Percentiles rank a stretch among this genome's conserved stretches.
Evolutionary conservation across 1,140 invertebrate genomes (phyloP).

Genomic region (Papilio machaon): DNA sequence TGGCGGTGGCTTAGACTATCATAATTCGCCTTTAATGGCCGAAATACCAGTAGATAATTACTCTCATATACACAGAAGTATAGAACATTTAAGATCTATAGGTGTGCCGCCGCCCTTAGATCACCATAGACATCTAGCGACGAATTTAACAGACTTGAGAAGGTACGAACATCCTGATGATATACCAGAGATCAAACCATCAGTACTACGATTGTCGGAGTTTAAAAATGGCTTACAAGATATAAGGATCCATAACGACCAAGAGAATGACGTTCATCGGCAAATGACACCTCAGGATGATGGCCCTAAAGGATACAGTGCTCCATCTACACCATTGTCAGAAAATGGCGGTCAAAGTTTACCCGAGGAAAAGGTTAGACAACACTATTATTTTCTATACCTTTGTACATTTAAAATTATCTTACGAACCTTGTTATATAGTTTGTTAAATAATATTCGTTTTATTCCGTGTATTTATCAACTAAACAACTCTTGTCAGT

Average conservation of each 20-base stretch:
- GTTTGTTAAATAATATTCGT: conserved; percentile 62
- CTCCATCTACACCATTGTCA: conserved; percentile 85
- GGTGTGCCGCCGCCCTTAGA: conserved; percentile 83
- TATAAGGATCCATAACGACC: conserved; percentile 69
- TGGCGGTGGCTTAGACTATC: conserved; percentile 83
- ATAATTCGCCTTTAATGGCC: conserved; percentile 84
- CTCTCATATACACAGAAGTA: conserved; percentile 85
- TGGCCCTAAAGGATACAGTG: conserved; percentile 80
- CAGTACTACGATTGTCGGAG: conserved; percentile 79
- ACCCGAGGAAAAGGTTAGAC: conserved; percentile 84
- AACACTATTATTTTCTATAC: conserved; percentile 44
- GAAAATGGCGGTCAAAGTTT: conserved; percentile 83
- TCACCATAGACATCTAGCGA: conserved; percentile 77
- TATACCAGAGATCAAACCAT: conserved; percentile 82
- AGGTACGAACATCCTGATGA: conserved; percentile 81
- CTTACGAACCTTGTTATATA: conserved; percentile 64
- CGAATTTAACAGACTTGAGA: conserved; percentile 79
- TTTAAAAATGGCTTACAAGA: conserved; percentile 80
- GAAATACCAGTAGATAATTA: conserved; percentile 84
- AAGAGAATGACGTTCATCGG: conserved; percentile 76
- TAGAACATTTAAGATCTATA: conserved; percentile 85
- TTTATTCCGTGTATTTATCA: conserved; percentile 74
- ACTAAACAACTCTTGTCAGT: conserved; percentile 50
- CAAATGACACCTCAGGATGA: conserved; percentile 78
- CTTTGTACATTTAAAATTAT: conserved; percentile 71